A percentile compares a stretch with the other conserved stretches of the same genome.
Conservation (phyloP, 2,797 vertebrate species). For the Thaleichthys pacificus region DNA sequence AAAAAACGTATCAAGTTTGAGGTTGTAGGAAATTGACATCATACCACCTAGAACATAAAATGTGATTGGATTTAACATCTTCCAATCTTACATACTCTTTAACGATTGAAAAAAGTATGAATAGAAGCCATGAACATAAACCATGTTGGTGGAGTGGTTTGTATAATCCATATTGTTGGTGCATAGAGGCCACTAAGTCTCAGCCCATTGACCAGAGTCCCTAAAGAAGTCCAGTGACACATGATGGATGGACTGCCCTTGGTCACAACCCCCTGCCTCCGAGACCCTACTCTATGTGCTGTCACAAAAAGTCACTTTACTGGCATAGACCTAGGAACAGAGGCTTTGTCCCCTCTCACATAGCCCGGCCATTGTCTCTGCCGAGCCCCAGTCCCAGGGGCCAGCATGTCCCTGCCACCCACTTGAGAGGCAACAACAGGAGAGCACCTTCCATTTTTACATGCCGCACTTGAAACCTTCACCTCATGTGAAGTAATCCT, state of each 20-base stretch:
- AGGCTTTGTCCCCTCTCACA: constrained; percentile 61
- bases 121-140: constrained; percentile 1
- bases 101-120: too few relatives aligned
- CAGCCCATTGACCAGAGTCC: constrained; percentile 37
- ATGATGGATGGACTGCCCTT: constrained; percentile 68
- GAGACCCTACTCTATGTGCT: constrained; percentile 61
- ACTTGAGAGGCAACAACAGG: constrained; percentile 72
- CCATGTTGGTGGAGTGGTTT: constrained; percentile 24
- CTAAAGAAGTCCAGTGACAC: constrained; percentile 57
- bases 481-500: constrained; percentile 70
- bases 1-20: constrained; percentile 22
- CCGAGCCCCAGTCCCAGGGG: constrained; percentile 53
- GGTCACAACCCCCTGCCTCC: constrained; percentile 50
- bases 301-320: constrained; percentile 72
- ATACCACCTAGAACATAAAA: not conserved
- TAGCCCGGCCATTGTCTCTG: constrained; percentile 67
- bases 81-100: not conserved
- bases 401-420: constrained; percentile 72
- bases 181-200: constrained; percentile 30
- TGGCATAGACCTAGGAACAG: constrained; percentile 59
- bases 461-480: constrained; percentile 72
- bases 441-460: constrained; percentile 80
- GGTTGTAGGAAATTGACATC: not conserved
- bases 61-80: constrained; percentile 1
- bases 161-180: constrained; percentile 18